phyloP scores from a whole-genome alignment of 1,140 invertebrate genomes.

The Cryptotermes secundus region DNA sequence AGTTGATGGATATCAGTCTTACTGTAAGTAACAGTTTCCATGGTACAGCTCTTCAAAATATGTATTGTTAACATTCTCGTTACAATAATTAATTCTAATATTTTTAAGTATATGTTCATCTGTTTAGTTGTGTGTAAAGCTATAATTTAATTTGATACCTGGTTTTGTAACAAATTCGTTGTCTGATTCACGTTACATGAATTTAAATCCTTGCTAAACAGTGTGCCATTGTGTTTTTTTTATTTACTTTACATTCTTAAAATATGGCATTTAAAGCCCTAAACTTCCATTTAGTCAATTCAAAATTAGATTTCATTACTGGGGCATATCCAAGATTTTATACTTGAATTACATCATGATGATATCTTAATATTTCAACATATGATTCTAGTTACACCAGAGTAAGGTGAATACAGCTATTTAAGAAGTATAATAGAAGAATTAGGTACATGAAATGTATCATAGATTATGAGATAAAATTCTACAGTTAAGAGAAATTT shows the following conservation, averaged over 20 bases:
- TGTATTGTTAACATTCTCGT: neutral
- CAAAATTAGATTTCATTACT: neutral
- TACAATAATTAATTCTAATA: neutral
- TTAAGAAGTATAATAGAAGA: constrained; percentile 18
- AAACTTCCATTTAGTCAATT: neutral
- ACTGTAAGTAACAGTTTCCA: constrained; percentile 13
- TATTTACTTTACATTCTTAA: neutral
- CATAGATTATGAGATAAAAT: neutral
- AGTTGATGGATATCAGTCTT: constrained; percentile 11
- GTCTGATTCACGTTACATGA: neutral
- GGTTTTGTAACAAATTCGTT: constrained; percentile 1
- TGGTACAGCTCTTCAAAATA: neutral
- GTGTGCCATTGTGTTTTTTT: neutral
- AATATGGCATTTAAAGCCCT: neutral
- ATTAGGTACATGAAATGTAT: neutral
- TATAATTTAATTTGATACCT: constrained; percentile 9
- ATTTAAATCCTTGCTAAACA: neutral
- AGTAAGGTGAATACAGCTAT: neutral
- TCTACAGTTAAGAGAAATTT: neutral
- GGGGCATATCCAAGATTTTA: neutral
- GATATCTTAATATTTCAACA: neutral
- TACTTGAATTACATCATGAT: neutral
- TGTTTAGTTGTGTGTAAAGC: neutral
- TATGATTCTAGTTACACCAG: constrained; percentile 10
- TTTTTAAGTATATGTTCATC: neutral